Conservation (phyloP, 2,113 vertebrate genomes). For the Hydropotes inermis region DNA sequence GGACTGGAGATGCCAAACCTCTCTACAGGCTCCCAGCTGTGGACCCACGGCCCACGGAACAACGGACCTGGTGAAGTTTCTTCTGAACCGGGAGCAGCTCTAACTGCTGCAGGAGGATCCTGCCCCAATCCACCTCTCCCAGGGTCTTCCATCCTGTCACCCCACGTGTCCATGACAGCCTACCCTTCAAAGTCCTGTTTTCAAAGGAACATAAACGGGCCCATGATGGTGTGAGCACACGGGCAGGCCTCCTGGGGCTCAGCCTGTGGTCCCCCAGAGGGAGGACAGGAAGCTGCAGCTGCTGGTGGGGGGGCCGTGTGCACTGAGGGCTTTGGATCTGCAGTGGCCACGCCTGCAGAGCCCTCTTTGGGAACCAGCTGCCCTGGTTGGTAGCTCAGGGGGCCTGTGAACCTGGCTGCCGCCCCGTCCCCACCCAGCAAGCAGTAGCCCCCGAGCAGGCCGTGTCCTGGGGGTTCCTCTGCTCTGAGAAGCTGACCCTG, state of each 20-base stretch:
- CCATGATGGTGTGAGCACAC: not conserved
- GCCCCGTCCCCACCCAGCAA: not conserved
- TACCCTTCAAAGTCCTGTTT: not conserved
- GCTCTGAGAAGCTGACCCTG: not conserved
- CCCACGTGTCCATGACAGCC: not conserved
- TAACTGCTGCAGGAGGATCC: accelerated
- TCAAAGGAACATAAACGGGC: not conserved
- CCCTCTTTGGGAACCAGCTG: not conserved
- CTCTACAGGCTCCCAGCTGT: not conserved
- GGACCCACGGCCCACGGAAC: not conserved
- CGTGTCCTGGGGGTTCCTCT: not conserved
- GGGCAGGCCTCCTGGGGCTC: not conserved
- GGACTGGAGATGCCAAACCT: not conserved
- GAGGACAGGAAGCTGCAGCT: not conserved
- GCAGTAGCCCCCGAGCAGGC: accelerated
- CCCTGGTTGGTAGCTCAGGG: accelerated
- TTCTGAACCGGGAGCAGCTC: not conserved
- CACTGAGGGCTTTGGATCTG: accelerated
- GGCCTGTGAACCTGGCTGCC: accelerated
- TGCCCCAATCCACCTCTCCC: too few species aligned
- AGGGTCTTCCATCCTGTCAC: not conserved
- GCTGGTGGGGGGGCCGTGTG: accelerated
- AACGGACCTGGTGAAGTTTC: not conserved
- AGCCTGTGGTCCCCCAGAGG: not conserved
- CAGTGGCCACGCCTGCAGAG: accelerated